Evolutionary conservation across 35 echinoderm and acorn worm genomes (phyloP).

Genomic region (Chiridota heheva): DNA sequence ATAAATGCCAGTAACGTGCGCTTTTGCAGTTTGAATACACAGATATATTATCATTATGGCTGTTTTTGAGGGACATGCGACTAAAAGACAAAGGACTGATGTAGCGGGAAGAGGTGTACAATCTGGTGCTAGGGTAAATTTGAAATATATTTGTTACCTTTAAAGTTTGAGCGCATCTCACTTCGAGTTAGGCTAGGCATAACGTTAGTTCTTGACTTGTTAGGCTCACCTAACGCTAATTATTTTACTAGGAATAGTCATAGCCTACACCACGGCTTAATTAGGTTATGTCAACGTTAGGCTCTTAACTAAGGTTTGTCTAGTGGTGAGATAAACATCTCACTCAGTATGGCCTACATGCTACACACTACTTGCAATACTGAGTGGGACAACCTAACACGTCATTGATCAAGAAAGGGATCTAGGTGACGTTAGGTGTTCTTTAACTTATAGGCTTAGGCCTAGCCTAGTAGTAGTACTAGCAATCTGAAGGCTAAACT

Average conservation of each 20-base stretch:
- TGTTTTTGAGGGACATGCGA: constrained; percentile 92
- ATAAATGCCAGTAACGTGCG: too few species aligned
- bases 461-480: too few species aligned
- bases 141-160: neutral
- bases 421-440: too few species aligned
- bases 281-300: neutral
- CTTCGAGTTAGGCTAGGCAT: neutral
- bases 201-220: neutral
- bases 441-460: too few species aligned
- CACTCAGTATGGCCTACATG: too few species aligned
- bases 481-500: too few species aligned
- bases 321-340: too few species aligned
- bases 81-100: constrained; percentile 96
- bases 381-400: too few species aligned
- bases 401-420: too few species aligned
- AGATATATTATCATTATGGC: constrained; percentile 58
- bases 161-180: neutral
- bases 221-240: neutral
- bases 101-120: constrained; percentile 84
- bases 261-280: neutral
- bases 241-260: neutral
- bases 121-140: constrained; percentile 87
- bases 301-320: neutral
- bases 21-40: neutral
- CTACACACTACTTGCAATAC: too few species aligned